A percentile compares a stretch with the other conserved stretches of the same genome.
phyloP scores from a whole-genome alignment of 2,888 invertebrate species.

The Augiades crinisus region DNA sequence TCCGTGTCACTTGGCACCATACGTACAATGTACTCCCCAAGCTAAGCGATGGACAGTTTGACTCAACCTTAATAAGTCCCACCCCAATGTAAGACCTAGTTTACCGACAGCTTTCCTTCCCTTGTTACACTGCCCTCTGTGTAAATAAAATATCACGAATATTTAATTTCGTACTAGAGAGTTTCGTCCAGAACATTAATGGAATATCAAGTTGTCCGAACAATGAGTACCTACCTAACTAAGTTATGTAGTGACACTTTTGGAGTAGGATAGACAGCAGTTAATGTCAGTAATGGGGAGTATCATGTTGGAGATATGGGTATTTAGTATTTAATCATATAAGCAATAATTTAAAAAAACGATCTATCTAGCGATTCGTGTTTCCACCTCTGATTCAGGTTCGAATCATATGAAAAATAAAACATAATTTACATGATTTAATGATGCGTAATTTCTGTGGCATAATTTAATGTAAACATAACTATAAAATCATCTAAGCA shows the following conservation, averaged over 20 bases:
- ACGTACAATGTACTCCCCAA: background rate
- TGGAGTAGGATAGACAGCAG: no score
- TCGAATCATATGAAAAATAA: no score
- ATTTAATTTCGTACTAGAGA: background rate
- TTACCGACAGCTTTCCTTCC: background rate
- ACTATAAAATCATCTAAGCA: background rate
- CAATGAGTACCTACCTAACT: background rate
- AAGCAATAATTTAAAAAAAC: no score
- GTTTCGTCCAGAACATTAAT: background rate
- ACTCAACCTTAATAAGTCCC: background rate
- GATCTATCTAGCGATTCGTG: no score
- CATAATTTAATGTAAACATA: background rate
- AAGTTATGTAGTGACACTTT: no score
- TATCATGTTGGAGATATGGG: no score
- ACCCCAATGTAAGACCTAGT: background rate
- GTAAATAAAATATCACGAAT: slow-evolving; percentile 1
- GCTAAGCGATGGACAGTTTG: background rate
- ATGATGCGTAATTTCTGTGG: no score
- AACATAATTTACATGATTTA: no score
- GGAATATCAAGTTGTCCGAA: background rate
- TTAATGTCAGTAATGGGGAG: no score
- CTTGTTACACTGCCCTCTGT: background rate
- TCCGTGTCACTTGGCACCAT: background rate
- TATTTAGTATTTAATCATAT: no score
- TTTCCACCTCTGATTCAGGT: no score